Conservation (phyloP, 2,113 vertebrate genomes). For the Lepus europaeus region DNA sequence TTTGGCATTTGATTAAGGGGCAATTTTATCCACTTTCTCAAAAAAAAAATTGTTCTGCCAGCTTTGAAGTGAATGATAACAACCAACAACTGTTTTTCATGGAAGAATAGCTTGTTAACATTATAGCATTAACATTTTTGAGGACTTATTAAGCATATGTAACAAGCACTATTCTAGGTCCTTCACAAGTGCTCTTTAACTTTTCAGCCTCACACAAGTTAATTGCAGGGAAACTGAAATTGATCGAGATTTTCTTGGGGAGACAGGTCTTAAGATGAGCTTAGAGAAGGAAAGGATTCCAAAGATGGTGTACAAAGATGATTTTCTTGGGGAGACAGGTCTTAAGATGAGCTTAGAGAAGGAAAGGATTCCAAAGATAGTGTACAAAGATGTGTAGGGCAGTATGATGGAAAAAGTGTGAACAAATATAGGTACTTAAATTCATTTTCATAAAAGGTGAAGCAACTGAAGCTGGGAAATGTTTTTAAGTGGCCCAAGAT, state of each 20-base stretch:
- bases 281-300: conserved; percentile 19
- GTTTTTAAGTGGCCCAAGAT: not conserved
- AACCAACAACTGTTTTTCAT: not conserved
- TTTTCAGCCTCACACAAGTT: not conserved
- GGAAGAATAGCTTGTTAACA: not conserved
- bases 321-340: not conserved
- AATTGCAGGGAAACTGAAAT: not conserved
- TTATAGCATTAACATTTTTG: not conserved
- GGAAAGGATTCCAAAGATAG: not conserved
- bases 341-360: not conserved
- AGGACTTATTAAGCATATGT: not conserved
- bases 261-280: not conserved
- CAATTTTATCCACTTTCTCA: not conserved
- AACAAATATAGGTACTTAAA: not conserved
- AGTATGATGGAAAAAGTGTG: not conserved
- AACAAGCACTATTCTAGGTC: not conserved
- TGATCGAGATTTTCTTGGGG: not conserved
- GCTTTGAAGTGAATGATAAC: not conserved
- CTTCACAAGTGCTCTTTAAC: not conserved
- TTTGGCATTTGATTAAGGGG: not conserved
- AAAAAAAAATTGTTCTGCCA: not conserved
- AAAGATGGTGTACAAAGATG: not conserved
- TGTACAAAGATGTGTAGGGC: not conserved
- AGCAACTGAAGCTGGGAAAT: not conserved
- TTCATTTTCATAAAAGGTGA: not conserved